Conservation (phyloP, 2,113 vertebrate species). For the Anhinga rufa region DNA sequence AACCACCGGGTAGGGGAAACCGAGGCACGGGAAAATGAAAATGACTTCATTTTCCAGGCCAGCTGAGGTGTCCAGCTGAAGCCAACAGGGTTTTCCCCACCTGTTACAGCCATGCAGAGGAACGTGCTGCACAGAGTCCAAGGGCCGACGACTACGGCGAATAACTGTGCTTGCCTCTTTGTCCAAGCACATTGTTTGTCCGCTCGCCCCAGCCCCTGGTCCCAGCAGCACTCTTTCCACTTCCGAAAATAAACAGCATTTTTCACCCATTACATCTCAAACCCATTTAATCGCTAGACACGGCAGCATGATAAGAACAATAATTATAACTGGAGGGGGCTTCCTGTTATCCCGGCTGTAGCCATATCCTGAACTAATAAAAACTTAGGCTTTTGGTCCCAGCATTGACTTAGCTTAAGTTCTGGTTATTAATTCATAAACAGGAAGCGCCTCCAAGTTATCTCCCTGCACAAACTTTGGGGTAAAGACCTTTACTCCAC, state of each 20-base stretch:
- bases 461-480: not conserved
- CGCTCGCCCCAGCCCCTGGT: not conserved
- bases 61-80: not conserved
- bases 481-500: slow-evolving; percentile 6
- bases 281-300: not conserved
- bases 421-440: slow-evolving; percentile 42
- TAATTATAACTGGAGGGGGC: slow-evolving; percentile 39
- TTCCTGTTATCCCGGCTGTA: slow-evolving; percentile 35
- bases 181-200: not conserved
- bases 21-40: not conserved
- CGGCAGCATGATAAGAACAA: not conserved
- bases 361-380: slow-evolving; percentile 44
- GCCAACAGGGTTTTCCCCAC: not conserved
- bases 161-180: not conserved
- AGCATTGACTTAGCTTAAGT: not conserved
- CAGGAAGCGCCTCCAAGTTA: not conserved
- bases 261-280: slow-evolving; percentile 4
- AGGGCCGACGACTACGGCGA: rapidly evolving
- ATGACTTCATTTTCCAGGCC: not conserved
- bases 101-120: not conserved
- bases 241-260: slow-evolving; percentile 15
- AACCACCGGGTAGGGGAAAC: not conserved
- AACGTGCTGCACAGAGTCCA: not conserved
- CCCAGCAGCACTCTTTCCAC: not conserved
- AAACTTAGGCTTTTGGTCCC: not conserved